Percentiles rank a stretch among this genome's conserved stretches.
phyloP scores from a whole-genome alignment of 2,888 invertebrate genomes.

The Harmothoe impar region DNA sequence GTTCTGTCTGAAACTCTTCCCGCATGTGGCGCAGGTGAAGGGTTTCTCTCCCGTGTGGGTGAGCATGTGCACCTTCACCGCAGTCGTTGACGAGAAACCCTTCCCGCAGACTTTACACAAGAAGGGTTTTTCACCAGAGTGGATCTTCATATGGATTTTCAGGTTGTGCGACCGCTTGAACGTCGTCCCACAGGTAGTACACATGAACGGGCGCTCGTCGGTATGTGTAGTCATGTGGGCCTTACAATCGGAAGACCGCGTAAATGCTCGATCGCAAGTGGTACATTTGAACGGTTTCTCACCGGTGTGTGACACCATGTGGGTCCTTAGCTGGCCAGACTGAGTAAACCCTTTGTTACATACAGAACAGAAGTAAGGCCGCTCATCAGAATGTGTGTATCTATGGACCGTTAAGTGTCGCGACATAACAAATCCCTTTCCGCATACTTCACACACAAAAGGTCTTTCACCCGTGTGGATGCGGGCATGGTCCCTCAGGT shows the following conservation, averaged over 20 bases:
- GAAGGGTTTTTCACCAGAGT: constrained; percentile 50
- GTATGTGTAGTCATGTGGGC: constrained; percentile 15
- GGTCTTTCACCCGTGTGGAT: constrained; percentile 44
- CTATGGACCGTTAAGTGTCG: not conserved
- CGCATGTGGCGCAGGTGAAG: constrained; percentile 11
- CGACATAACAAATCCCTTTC: not conserved
- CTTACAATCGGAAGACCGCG: not conserved
- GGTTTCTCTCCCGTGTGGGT: constrained; percentile 50
- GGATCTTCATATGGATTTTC: constrained; percentile 6
- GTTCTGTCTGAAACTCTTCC: constrained; percentile 22
- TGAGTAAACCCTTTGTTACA: constrained; percentile 37
- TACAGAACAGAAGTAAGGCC: not conserved
- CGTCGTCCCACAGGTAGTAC: constrained; percentile 5
- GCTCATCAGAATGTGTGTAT: constrained; percentile 9
- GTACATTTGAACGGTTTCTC: not conserved
- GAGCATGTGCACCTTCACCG: constrained; percentile 15
- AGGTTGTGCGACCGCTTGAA: constrained; percentile 42
- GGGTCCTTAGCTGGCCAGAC: not conserved
- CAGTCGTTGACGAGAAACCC: not conserved
- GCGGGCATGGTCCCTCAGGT: not conserved
- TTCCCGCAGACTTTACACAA: constrained; percentile 30
- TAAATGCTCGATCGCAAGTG: not conserved
- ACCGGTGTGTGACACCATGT: not conserved
- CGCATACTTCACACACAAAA: constrained; percentile 34
- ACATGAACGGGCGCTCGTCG: constrained; percentile 7